Percentiles rank a stretch among this genome's conserved stretches.
Evolutionary conservation across 1,140 invertebrate species (phyloP).

Genomic region (Coelopa frigida): DNA sequence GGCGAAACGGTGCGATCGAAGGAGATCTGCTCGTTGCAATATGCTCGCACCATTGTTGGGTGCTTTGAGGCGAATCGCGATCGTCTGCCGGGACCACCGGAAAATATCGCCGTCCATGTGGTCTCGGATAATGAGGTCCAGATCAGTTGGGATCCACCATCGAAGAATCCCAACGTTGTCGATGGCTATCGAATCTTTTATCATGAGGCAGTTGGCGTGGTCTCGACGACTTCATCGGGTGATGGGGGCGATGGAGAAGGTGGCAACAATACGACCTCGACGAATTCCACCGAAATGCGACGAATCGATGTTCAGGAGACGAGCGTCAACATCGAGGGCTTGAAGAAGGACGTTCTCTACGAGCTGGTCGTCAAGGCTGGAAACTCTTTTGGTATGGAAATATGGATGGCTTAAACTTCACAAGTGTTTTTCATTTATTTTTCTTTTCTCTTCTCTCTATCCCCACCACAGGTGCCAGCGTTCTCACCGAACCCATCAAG

Average conservation of each 20-base stretch:
- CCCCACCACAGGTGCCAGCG: slow-evolving; percentile 57
- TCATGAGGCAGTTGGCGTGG: slow-evolving; percentile 45
- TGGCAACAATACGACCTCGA: slow-evolving; percentile 12
- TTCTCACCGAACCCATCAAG: slow-evolving; percentile 60
- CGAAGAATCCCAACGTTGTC: slow-evolving; percentile 74
- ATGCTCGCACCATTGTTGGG: slow-evolving; percentile 64
- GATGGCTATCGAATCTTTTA: slow-evolving; percentile 69
- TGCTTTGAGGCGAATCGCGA: slow-evolving; percentile 75
- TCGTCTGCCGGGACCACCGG: slow-evolving; percentile 69
- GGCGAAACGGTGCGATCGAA: slow-evolving; percentile 57
- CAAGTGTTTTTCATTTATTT: slow-evolving; percentile 13
- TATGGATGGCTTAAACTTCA: not conserved
- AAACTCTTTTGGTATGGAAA: slow-evolving; percentile 55
- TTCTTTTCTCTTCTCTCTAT: slow-evolving; percentile 6
- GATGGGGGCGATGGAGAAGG: not conserved
- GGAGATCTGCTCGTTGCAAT: slow-evolving; percentile 61
- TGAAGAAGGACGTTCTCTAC: slow-evolving; percentile 65
- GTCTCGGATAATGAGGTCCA: slow-evolving; percentile 38
- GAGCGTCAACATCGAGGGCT: slow-evolving; percentile 56
- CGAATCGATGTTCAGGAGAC: slow-evolving; percentile 67
- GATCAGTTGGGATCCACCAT: slow-evolving; percentile 65
- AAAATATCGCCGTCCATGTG: slow-evolving; percentile 58
- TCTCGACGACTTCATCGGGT: slow-evolving; percentile 12
- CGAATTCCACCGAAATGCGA: slow-evolving; percentile 45
- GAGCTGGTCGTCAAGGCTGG: slow-evolving; percentile 75